Base-by-base conservation (phyloP, 2,797 vertebrate species). In the Anniella stebbinsi region DNA sequence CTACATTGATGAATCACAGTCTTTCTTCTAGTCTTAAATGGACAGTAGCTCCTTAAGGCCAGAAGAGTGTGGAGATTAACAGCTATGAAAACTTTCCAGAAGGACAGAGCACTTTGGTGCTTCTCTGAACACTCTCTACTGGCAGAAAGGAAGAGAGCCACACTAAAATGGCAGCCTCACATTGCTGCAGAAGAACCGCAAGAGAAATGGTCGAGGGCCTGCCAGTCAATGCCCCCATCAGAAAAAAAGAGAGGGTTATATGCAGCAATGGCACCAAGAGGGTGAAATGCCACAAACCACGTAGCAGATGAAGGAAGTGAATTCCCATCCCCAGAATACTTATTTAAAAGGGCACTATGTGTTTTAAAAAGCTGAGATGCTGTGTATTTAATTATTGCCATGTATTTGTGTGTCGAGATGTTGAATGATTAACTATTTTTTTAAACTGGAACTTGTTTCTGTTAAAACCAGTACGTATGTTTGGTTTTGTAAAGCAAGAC, bases 391-490 rank as follows among this genome's bases (percentile, higher is more conserved):
- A 60, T 86, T 73, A 86, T 36, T 48, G 25, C 67, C 67, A 86
- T 81, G 76, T 73, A 80, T 36, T 73, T 75, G n/a, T 73, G 69
- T 41, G 41, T 66, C 51, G 3, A 36, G 33, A 70, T 23, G 48
- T 78, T 89, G 41, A 54, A 80, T 78, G 36, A 85, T 38, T 80
- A 89, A 30, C 25, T 84, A 89, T 69, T 69, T 85, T 82, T 85
- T 60, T 38, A 85, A 88, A 67, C 9, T 80, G 75, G 63, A 69
- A 69, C 10, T 48, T 41, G n/a, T 63, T 89, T 85, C 36, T 90
- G 80, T n/a, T 90, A 63, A 86, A 86, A 80, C 57, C 23, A 78
- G 17, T 57, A 60, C 6, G 33, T 21, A 36, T 80, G 66, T 84
- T 38, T 78, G 75, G 60, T 45, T 60, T 30, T 83, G 33, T 66